Evolutionary conservation across 2,888 invertebrate genomes (phyloP), one percentile per base, ranked within the genome.

Genomic region (Pemphredon lugubris): DNA sequence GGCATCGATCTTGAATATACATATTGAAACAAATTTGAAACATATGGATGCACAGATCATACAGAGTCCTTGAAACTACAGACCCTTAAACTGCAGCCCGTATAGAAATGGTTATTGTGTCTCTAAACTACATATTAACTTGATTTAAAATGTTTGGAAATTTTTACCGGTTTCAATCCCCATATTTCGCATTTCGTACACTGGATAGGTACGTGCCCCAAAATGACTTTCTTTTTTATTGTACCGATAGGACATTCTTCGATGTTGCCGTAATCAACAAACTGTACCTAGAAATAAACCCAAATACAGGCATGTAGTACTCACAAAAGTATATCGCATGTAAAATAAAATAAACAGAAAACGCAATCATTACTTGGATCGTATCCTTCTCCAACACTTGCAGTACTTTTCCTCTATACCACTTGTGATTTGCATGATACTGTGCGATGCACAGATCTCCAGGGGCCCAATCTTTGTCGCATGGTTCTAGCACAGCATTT

Each of bases 211-310:
- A 95, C 91, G 51, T 94, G 90, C 0, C 92, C 90, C 45, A 94
- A 91, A 3, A 93, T 92, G 1, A 94, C 91, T 76, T 92, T 92
- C 73, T 93, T 93, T 16, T 93, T 91, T 53, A 96, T 82, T 55
- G 93, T 91, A 0, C 90, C 86, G 11, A 92, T 90, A 0, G 90
- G 78, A 63, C 94, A 93, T 0, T 88, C 86, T 87, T 97, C 96
- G 39, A 92, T 91, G 84, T 96, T 96, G 0, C 97, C 97, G 84
- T 95, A 97, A 90, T 97, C 97, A 0, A 97, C 92, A 89, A 95
- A 96, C 54, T 92, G 90, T 0, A 96, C 91, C 79, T 90, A 82
- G 11, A 87, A 82, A 7, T n/a, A n/a, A n/a, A n/a, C n/a, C n/a
- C n/a, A n/a, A n/a, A n/a, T n/a, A n/a, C n/a, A n/a, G n/a, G n/a